phyloP scores from a whole-genome alignment of 2,888 invertebrate species.

The Amiota communis region DNA sequence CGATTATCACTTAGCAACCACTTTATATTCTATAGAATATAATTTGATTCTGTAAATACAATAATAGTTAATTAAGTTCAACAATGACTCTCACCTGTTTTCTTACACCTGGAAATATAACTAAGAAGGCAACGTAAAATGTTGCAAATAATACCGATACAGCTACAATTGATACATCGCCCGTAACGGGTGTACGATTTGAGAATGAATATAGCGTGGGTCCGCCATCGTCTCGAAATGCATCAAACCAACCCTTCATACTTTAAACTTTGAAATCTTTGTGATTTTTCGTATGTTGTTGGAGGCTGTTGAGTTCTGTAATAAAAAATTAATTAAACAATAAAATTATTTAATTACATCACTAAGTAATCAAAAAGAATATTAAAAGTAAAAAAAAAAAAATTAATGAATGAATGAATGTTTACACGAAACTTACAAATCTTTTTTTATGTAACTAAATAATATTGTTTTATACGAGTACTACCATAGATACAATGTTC shows the following conservation, averaged over 20 bases:
- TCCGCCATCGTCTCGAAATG: constrained; percentile 96
- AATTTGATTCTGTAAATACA: constrained; percentile 3
- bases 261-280: constrained; percentile 59
- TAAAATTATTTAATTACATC: constrained; percentile 35
- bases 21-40: no score
- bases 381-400: neutral
- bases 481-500: neutral
- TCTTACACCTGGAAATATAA: constrained; percentile 95
- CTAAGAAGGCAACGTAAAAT: constrained; percentile 93
- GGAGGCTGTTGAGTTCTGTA: constrained; percentile 61
- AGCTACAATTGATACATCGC: constrained; percentile 90
- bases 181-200: constrained; percentile 95
- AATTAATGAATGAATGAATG: constrained; percentile 34
- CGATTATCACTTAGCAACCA: neutral
- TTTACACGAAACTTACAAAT: constrained; percentile 8
- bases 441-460: neutral
- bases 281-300: neutral
- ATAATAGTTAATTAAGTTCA: neutral
- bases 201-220: constrained; percentile 96
- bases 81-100: constrained; percentile 82
- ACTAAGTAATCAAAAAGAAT: constrained; percentile 4
- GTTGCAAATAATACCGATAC: constrained; percentile 91
- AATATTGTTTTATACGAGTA: no score
- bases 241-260: constrained; percentile 98
- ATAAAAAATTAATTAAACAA: constrained; percentile 53